Base-by-base conservation (phyloP, 1,140 invertebrate species). In the Adoxophyes honmai region DNA sequence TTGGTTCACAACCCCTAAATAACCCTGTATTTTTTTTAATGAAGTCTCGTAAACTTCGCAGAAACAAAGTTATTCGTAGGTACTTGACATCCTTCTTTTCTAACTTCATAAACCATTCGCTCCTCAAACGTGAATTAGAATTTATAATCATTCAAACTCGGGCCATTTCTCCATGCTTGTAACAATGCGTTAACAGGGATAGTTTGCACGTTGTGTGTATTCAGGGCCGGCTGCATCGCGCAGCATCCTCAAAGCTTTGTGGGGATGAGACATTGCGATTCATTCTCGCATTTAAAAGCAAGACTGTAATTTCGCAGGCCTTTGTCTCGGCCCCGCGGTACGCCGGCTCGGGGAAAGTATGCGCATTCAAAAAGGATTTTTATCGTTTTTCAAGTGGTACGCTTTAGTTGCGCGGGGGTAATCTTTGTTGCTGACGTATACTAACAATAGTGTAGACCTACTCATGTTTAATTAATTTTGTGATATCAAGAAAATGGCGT, bases 281-380 rank as follows among this genome's bases (percentile, higher is more conserved):
- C 83, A 87, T 83, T 81, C 83, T 72, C 77, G 81, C 78, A 81
- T 83, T 85, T 87, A 85, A 86, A 86, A 85, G 80, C 75, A 75
- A 82, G 78, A 78, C 75, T 83, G 80, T 85, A 87, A 85, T 87
- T 85, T 83, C 71, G 74, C 76, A 78, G 78, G 75, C 73, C 81
- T 87, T 85, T 87, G 81, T 87, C 78, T 79, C 65, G 57, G 36
- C 59, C 60, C 67, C 65, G 66, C 63, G 77, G 77, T 66, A 68
- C 69, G 65, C 48, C 68, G 73, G 73, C 62, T 76, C 63, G 66
- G 75, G n/a, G 70, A 72, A 85, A 83, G 83, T 85, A 85, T 86
- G 83, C 81, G 78, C 83, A 86, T 86, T 81, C 80, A 68, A 70
- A 81, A 81, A 74, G 75, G 69, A 73, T 79, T 83, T 86, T 83